These are phyloP conservation scores for Zootermopsis nevadensis DNA, from an alignment of 2,888 invertebrate species.

Conservation along the genomic window DNA sequence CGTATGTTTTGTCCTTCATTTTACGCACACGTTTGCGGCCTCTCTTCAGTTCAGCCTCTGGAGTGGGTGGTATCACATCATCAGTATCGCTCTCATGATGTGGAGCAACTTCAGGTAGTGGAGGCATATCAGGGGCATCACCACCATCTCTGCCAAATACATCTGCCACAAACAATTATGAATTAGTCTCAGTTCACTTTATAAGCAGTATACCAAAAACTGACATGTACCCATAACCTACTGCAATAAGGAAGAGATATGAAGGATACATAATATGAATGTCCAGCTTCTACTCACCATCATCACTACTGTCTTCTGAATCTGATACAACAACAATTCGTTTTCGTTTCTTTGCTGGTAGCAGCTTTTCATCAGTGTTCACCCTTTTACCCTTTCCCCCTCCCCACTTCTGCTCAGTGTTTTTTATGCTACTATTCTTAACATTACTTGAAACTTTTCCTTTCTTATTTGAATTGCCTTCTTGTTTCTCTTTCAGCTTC, in stretches of 20 bases:
- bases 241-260: background rate
- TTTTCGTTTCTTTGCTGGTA: background rate
- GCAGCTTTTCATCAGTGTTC: background rate
- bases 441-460: background rate
- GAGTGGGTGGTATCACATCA: slow-evolving; percentile 43
- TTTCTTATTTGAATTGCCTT: background rate
- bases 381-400: background rate
- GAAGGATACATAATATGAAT: background rate
- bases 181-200: no score
- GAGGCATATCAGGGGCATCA: background rate
- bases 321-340: slow-evolving; percentile 12
- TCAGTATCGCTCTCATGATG: slow-evolving; percentile 49
- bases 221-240: no score
- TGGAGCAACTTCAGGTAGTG: background rate
- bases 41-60: slow-evolving; percentile 7
- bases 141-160: slow-evolving; percentile 8
- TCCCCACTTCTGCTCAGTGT: background rate
- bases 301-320: slow-evolving; percentile 30
- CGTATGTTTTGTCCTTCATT: slow-evolving; percentile 58
- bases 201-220: no score
- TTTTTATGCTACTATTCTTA: background rate
- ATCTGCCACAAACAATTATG: background rate
- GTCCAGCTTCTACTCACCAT: slow-evolving; percentile 9
- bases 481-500: background rate
- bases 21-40: slow-evolving; percentile 54